Conservation (phyloP, 2,113 vertebrate genomes). For the Dipodomys merriami region DNA sequence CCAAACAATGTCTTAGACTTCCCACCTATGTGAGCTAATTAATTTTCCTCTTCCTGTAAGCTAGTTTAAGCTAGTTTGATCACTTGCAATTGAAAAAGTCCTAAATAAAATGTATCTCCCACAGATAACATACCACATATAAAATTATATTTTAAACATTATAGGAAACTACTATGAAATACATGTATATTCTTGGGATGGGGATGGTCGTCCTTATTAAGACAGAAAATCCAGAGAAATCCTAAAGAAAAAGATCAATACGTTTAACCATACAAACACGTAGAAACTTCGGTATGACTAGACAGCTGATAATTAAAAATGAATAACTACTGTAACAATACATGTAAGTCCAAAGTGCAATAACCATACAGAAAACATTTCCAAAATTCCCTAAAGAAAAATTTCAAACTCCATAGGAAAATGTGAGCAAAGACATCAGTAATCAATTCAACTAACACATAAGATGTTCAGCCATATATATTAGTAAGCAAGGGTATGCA, state of each 20-base stretch:
- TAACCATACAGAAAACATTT: slow-evolving; percentile 18
- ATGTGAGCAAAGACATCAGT: slow-evolving; percentile 28
- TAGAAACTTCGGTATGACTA: slow-evolving; percentile 2
- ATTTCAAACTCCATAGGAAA: slow-evolving; percentile 5
- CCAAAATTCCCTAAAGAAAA: slow-evolving; percentile 48
- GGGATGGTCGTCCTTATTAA: slow-evolving; percentile 32
- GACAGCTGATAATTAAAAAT: slow-evolving; percentile 16
- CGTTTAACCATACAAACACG: slow-evolving; percentile 52
- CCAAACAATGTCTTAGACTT: not conserved
- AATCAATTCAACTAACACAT: slow-evolving; percentile 48
- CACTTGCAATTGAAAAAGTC: slow-evolving; percentile 19
- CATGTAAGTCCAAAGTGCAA: slow-evolving; percentile 36
- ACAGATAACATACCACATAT: not conserved
- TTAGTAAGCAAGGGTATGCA: not conserved
- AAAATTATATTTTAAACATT: slow-evolving; percentile 33
- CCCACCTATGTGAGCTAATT: not conserved
- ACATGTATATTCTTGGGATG: slow-evolving; percentile 22
- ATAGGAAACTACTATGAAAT: slow-evolving; percentile 35
- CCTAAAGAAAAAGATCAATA: slow-evolving; percentile 53
- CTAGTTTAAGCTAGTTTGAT: slow-evolving; percentile 42
- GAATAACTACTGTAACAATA: slow-evolving; percentile 41
- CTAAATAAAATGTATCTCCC: slow-evolving; percentile 50
- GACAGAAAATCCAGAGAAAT: slow-evolving; percentile 52
- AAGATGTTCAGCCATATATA: slow-evolving; percentile 15
- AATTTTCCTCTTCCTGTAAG: not conserved